Evolutionary conservation across 2,888 invertebrate genomes (phyloP).

Genomic region (Dynastes tityus): DNA sequence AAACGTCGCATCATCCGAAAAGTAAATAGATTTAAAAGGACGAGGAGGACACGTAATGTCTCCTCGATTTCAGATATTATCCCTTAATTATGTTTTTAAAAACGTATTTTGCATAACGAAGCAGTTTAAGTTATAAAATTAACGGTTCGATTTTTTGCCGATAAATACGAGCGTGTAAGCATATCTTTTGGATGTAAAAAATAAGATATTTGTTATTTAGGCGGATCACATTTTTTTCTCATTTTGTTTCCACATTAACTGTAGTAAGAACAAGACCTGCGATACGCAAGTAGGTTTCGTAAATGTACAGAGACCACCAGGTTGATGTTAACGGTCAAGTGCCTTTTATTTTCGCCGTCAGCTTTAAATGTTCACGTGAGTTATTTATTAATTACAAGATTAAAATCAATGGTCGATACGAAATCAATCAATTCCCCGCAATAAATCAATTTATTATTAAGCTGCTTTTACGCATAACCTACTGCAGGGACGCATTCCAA

Average conservation of each 20-base stretch:
- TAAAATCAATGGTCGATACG: constrained; percentile 51
- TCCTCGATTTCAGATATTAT: background rate
- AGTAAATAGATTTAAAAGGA: constrained; percentile 16
- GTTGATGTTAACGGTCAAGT: constrained; percentile 16
- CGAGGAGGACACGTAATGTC: background rate
- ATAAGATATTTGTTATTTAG: constrained; percentile 16
- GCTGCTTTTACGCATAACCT: constrained; percentile 1
- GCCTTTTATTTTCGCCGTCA: constrained; percentile 46
- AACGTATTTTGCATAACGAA: background rate
- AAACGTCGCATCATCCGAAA: background rate
- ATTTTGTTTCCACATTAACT: constrained; percentile 4
- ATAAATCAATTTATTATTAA: constrained; percentile 51
- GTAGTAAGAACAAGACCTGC: background rate
- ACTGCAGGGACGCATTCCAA: background rate
- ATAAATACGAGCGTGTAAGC: too few species aligned
- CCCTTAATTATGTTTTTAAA: constrained; percentile 23
- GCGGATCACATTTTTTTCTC: background rate
- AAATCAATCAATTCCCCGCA: constrained; percentile 49
- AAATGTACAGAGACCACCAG: constrained; percentile 39
- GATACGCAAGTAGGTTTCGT: constrained; percentile 4
- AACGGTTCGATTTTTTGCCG: background rate
- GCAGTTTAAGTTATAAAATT: background rate
- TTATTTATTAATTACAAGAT: constrained; percentile 53
- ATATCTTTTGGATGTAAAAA: constrained; percentile 16
- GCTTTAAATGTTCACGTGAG: constrained; percentile 50